A percentile compares a stretch with the other conserved stretches of the same genome.
phyloP scores from a whole-genome alignment of 1,140 invertebrate species.

The Agrypnia vestita region DNA sequence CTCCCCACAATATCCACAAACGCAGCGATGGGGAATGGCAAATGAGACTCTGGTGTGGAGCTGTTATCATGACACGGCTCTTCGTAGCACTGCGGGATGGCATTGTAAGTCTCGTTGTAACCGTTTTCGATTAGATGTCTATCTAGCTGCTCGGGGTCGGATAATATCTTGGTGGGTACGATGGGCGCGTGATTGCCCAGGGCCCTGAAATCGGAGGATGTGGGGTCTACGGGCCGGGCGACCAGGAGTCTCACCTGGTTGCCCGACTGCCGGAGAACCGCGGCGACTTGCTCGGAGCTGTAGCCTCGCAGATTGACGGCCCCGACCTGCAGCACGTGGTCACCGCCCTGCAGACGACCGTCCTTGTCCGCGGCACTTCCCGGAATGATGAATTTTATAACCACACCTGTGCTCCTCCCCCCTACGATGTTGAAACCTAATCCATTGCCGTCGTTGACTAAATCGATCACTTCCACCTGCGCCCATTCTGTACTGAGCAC shows the following conservation, averaged over 20 bases:
- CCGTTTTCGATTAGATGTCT: slow-evolving; percentile 83
- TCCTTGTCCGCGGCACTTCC: slow-evolving; percentile 94
- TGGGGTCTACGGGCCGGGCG: slow-evolving; percentile 87
- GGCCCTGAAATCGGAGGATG: slow-evolving; percentile 77
- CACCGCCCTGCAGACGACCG: slow-evolving; percentile 89
- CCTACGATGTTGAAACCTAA: slow-evolving; percentile 94
- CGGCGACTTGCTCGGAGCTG: slow-evolving; percentile 94
- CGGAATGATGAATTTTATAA: slow-evolving; percentile 94
- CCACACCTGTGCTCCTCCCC: slow-evolving; percentile 95
- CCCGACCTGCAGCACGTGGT: slow-evolving; percentile 95
- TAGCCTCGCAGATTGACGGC: slow-evolving; percentile 93
- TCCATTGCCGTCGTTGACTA: slow-evolving; percentile 88
- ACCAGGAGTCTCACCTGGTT: slow-evolving; percentile 91
- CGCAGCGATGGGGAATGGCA: slow-evolving; percentile 64
- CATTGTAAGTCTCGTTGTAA: slow-evolving; percentile 72
- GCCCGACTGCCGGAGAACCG: slow-evolving; percentile 91
- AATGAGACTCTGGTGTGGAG: slow-evolving; percentile 66
- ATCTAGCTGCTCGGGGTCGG: slow-evolving; percentile 87
- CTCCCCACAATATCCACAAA: slow-evolving; percentile 70
- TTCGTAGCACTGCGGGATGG: slow-evolving; percentile 68
- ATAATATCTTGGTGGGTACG: slow-evolving; percentile 87
- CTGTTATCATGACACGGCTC: slow-evolving; percentile 66
- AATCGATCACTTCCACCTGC: slow-evolving; percentile 92
- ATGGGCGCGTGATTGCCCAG: slow-evolving; percentile 80
- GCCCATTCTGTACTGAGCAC: slow-evolving; percentile 93